A percentile compares a stretch with the other conserved stretches of the same genome.
Evolutionary conservation across 1,140 invertebrate species (phyloP).

Genomic region (Bombus picipes): DNA sequence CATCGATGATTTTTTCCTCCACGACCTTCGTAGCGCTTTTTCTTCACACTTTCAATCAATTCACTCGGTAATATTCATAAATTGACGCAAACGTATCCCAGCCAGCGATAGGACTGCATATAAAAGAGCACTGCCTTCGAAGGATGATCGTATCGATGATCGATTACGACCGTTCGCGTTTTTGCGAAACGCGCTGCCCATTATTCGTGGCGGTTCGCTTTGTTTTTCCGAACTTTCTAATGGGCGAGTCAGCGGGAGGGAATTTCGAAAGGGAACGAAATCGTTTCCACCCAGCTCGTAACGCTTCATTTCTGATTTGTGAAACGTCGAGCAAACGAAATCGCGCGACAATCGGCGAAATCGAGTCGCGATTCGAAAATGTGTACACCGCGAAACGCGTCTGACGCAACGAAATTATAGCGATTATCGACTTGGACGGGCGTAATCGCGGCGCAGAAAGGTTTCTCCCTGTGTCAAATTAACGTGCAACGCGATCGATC

Average conservation of each 20-base stretch:
- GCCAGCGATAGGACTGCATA: background rate
- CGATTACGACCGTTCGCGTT: background rate
- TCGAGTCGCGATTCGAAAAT: slow-evolving; percentile 1
- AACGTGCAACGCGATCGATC: background rate
- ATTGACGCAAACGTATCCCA: background rate
- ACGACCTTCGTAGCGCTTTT: background rate
- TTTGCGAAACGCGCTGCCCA: background rate
- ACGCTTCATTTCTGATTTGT: slow-evolving; percentile 23
- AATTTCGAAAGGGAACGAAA: slow-evolving; percentile 10
- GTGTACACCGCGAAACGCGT: background rate
- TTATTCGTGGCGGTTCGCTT: background rate
- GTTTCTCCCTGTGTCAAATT: slow-evolving; percentile 24
- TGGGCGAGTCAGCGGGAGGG: background rate
- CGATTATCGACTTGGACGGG: slow-evolving; percentile 8
- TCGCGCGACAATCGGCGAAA: slow-evolving; percentile 21
- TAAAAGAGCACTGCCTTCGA: background rate
- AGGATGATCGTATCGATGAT: slow-evolving; percentile 1
- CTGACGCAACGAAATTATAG: slow-evolving; percentile 46
- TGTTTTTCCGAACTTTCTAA: slow-evolving; percentile 23
- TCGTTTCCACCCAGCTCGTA: no score
- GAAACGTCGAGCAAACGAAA: background rate
- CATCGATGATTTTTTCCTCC: background rate
- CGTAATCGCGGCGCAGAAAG: slow-evolving; percentile 25
- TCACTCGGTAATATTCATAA: background rate
- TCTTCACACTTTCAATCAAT: slow-evolving; percentile 14